Conservation (phyloP, 2,113 vertebrate genomes). For the Elaphurus davidianus region DNA sequence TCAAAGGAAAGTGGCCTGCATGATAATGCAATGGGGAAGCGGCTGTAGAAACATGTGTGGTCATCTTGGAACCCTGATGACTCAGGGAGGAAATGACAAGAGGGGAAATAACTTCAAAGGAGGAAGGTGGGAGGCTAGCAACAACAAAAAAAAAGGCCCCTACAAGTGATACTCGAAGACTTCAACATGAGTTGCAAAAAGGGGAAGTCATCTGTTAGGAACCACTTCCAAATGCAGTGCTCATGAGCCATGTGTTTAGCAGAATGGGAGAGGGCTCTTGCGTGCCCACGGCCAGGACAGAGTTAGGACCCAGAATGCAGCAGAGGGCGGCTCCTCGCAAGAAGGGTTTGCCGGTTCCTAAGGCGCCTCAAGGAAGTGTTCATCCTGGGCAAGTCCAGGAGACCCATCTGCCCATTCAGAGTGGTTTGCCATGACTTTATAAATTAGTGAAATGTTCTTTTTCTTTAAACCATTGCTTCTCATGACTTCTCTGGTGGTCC, state of each 20-base stretch:
- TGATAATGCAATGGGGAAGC: constrained; percentile 7
- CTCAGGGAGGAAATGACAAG: constrained; percentile 68
- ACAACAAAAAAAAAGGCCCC: neutral
- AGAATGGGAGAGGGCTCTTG: too few species aligned
- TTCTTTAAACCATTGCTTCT: neutral
- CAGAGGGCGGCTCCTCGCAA: rapidly evolving
- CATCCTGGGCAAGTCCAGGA: neutral
- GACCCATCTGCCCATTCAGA: neutral
- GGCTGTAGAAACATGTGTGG: rapidly evolving
- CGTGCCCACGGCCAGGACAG: rapidly evolving
- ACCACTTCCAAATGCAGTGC: neutral
- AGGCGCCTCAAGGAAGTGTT: neutral
- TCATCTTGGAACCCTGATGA: constrained; percentile 30
- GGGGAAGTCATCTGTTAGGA: constrained; percentile 14
- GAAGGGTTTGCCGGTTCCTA: rapidly evolving
- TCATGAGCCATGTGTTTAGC: neutral
- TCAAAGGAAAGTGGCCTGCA: neutral
- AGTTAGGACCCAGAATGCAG: rapidly evolving
- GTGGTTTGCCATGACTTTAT: neutral
- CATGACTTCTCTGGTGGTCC: neutral
- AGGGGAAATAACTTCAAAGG: constrained; percentile 47
- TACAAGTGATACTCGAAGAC: neutral
- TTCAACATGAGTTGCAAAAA: neutral
- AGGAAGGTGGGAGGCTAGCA: constrained; percentile 5
- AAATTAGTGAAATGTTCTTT: neutral